These are phyloP conservation scores for Pelochelys cantorii DNA, from an alignment of 2,797 vertebrate genomes.

Conservation along the genomic window DNA sequence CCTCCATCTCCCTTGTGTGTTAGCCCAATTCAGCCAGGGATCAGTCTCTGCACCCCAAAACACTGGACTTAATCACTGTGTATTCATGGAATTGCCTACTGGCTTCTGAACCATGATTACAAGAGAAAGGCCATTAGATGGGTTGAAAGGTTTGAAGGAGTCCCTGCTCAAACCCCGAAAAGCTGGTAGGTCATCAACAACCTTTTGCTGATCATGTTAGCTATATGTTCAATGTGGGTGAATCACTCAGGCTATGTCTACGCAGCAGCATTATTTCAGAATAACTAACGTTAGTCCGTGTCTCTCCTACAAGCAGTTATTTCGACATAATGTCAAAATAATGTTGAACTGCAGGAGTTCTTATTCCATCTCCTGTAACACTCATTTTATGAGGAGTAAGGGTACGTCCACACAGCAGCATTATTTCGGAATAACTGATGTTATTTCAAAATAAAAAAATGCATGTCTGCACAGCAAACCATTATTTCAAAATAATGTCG, in stretches of 20 bases:
- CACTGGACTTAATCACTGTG: neutral
- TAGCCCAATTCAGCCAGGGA: conserved; percentile 26
- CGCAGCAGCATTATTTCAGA: too few relatives aligned
- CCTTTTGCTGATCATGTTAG: conserved; percentile 21
- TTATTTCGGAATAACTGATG: too few relatives aligned
- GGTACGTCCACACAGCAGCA: too few relatives aligned
- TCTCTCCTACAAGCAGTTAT: too few relatives aligned
- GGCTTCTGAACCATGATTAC: conserved; percentile 8
- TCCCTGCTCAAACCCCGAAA: neutral
- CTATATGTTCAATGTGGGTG: neutral
- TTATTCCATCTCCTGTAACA: too few relatives aligned
- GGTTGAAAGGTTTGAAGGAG: neutral
- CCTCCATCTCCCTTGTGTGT: neutral
- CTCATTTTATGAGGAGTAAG: too few relatives aligned
- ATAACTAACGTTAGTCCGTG: too few relatives aligned
- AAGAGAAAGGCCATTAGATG: neutral
- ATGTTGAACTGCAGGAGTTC: too few relatives aligned
- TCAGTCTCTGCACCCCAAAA: neutral
- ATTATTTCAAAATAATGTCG: too few relatives aligned
- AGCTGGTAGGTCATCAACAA: neutral
- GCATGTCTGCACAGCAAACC: too few relatives aligned
- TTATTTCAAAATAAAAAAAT: too few relatives aligned
- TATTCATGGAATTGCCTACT: neutral
- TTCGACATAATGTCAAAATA: too few relatives aligned
- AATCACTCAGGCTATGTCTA: neutral